Percentiles rank a stretch among this genome's conserved stretches.
Conservation (phyloP, 2,113 vertebrate genomes). For the Onychostruthus taczanowskii region DNA sequence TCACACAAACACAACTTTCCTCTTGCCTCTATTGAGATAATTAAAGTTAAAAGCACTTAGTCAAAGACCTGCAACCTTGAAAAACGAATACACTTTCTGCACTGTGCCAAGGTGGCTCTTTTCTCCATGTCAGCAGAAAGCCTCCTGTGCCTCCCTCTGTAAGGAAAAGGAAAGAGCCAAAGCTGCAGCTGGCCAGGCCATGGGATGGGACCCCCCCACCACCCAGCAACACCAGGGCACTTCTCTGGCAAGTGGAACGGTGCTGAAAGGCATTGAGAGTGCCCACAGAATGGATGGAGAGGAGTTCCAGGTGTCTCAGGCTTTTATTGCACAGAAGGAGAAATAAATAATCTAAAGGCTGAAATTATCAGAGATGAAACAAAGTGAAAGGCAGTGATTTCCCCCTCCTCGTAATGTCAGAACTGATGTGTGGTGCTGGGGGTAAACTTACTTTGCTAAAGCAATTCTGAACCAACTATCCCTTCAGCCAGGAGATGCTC, state of each 20-base stretch:
- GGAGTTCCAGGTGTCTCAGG: neutral
- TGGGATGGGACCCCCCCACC: neutral
- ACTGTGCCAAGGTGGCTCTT: neutral
- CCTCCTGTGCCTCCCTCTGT: neutral
- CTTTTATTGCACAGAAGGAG: constrained; percentile 33
- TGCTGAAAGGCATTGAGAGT: neutral
- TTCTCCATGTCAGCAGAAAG: neutral
- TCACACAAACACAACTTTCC: neutral
- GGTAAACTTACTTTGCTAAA: neutral
- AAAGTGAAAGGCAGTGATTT: neutral
- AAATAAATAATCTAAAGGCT: constrained; percentile 18
- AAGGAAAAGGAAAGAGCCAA: neutral
- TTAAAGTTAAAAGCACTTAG: neutral
- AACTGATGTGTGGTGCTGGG: neutral
- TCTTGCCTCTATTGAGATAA: neutral
- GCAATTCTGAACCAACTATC: neutral
- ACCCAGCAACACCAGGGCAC: fast-evolving
- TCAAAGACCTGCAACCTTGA: neutral
- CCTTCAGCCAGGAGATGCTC: neutral
- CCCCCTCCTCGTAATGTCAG: neutral
- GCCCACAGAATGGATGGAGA: neutral
- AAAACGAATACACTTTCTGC: neutral
- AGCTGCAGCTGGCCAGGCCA: neutral
- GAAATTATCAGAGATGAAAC: neutral
- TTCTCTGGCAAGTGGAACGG: fast-evolving